A percentile compares a stretch with the other conserved stretches of the same genome.
phyloP scores from a whole-genome alignment of 2,113 vertebrate species.

The Pteropus alecto region DNA sequence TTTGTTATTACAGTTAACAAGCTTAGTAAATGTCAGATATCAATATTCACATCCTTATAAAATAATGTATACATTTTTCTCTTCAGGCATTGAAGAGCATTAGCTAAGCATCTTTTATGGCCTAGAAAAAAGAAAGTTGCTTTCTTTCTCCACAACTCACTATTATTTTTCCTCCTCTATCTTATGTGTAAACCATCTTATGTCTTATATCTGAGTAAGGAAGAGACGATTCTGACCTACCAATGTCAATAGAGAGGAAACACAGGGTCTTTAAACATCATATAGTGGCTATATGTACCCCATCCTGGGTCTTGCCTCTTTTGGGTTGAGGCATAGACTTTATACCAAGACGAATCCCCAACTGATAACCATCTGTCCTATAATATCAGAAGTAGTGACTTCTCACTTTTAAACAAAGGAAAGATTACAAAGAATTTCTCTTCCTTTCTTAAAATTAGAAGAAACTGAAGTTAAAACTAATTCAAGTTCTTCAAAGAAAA shows the following conservation, averaged over 20 bases:
- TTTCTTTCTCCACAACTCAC: background rate
- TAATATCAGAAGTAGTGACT: background rate
- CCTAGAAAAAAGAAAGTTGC: background rate
- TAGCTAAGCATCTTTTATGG: background rate
- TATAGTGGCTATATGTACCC: background rate
- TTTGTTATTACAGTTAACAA: background rate
- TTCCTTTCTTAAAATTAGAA: conserved; percentile 13
- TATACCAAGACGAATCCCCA: background rate
- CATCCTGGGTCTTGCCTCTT: background rate
- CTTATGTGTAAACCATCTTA: background rate
- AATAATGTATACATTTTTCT: background rate
- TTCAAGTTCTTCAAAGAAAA: background rate
- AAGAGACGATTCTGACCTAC: background rate
- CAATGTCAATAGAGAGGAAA: background rate
- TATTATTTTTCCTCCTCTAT: background rate
- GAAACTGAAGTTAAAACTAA: conserved; percentile 25
- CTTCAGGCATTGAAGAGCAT: background rate
- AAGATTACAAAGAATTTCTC: background rate
- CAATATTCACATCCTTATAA: background rate
- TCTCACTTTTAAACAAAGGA: conserved; percentile 24
- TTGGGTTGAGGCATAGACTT: background rate
- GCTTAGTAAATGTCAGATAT: background rate
- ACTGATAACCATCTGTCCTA: background rate
- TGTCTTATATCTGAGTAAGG: background rate
- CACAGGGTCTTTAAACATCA: background rate